Conservation (phyloP, 2,113 vertebrate genomes). For the Tricholaema leucomelas region DNA sequence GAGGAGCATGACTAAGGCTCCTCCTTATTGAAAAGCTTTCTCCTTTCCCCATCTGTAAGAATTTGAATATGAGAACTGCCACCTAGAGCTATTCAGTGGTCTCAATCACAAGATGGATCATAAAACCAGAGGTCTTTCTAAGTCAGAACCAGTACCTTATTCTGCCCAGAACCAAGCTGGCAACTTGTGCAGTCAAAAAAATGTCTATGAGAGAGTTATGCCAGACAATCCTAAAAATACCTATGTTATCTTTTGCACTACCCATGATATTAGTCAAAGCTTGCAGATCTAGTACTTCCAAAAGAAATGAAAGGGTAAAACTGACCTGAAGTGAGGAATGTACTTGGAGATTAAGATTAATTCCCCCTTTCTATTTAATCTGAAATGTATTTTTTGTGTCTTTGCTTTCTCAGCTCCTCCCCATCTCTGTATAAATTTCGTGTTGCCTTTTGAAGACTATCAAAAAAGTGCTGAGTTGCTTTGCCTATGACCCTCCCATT, state of each 20-base stretch:
- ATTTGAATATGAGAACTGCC: neutral
- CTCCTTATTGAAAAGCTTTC: neutral
- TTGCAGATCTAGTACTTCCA: neutral
- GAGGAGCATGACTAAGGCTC: neutral
- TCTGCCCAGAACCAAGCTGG: neutral
- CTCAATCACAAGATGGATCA: neutral
- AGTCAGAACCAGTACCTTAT: neutral
- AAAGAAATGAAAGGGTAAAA: neutral
- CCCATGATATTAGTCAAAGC: neutral
- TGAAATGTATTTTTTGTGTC: neutral
- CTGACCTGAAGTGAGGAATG: neutral
- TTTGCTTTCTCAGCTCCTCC: neutral
- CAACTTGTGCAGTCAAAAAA: neutral
- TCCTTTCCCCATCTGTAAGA: neutral
- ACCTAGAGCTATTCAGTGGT: neutral
- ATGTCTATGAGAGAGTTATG: neutral
- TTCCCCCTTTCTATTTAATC: neutral
- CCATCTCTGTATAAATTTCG: neutral
- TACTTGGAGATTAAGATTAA: neutral
- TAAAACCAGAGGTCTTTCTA: neutral
- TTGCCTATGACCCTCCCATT: neutral
- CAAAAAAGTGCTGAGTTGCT: neutral
- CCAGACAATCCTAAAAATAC: neutral
- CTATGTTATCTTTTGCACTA: neutral
- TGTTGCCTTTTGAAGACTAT: neutral